Evolutionary conservation across 1,140 invertebrate genomes (phyloP).

Genomic region (Anthonomus grandis): DNA sequence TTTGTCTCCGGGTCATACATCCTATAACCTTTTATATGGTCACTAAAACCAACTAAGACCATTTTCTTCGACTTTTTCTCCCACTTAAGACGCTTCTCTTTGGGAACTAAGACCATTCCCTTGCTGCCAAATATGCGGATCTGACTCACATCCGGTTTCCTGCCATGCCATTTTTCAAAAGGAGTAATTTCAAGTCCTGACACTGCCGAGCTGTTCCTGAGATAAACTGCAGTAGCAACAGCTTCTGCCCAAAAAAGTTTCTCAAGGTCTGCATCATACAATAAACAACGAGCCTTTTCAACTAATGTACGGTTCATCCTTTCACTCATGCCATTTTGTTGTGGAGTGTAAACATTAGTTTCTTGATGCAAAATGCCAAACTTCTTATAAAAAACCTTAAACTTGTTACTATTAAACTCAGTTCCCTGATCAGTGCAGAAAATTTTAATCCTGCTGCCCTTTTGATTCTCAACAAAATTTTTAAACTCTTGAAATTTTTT

Average conservation of each 20-base stretch:
- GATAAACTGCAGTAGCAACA: conserved; percentile 48
- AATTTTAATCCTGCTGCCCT: conserved; percentile 36
- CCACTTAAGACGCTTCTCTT: conserved; percentile 36
- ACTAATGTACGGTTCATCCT: conserved; percentile 46
- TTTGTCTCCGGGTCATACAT: conserved; percentile 34
- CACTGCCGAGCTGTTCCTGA: conserved; percentile 45
- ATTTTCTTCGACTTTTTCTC: conserved; percentile 32
- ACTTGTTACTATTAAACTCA: conserved; percentile 35
- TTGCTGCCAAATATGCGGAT: conserved; percentile 42
- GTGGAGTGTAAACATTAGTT: conserved; percentile 42
- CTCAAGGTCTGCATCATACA: conserved; percentile 41
- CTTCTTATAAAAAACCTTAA: conserved; percentile 34
- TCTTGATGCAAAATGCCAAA: conserved; percentile 34
- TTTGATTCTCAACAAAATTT: conserved; percentile 36
- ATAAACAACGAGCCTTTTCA: conserved; percentile 44
- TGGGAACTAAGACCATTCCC: conserved; percentile 40
- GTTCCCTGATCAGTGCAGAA: conserved; percentile 27
- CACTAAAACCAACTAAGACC: conserved; percentile 32
- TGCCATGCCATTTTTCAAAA: conserved; percentile 33
- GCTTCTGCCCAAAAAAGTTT: conserved; percentile 49
- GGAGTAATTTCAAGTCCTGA: conserved; percentile 33
- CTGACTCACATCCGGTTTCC: conserved; percentile 38
- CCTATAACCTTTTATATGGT: conserved; percentile 31
- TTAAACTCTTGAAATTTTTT: conserved; percentile 38
- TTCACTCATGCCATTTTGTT: conserved; percentile 51